A percentile compares a stretch with the other conserved stretches of the same genome.
These are phyloP conservation scores for Cancer borealis DNA, from an alignment of 2,888 invertebrate genomes.

Conservation along the genomic window DNA sequence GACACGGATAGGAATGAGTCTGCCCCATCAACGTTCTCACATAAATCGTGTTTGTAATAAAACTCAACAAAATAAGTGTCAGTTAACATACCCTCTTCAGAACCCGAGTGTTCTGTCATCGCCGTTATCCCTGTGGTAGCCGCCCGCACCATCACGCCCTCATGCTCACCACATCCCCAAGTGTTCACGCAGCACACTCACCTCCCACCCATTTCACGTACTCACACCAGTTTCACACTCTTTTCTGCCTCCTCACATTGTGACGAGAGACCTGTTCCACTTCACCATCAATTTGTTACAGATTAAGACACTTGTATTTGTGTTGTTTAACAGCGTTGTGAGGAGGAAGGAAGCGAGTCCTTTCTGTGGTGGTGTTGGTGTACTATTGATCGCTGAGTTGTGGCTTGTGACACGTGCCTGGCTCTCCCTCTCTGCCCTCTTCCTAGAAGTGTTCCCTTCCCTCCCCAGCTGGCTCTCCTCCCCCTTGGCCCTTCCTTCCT, in stretches of 20 bases:
- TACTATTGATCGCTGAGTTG: slow-evolving; percentile 22
- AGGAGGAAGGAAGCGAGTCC: slow-evolving; percentile 18
- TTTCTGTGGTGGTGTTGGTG: not conserved
- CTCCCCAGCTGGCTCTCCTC: not conserved
- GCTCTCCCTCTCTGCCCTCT: not conserved
- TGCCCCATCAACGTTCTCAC: not conserved
- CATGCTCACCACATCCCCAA: not conserved
- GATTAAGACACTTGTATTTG: not conserved
- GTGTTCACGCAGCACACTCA: not conserved
- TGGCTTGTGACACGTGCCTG: slow-evolving; percentile 32
- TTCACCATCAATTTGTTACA: not conserved
- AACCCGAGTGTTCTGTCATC: slow-evolving; percentile 61
- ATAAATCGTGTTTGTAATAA: not conserved
- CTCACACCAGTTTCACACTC: not conserved
- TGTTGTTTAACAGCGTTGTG: not conserved
- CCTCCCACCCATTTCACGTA: not conserved
- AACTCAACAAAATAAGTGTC: not conserved
- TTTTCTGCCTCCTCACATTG: not conserved
- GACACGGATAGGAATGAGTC: not conserved
- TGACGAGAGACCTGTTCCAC: not conserved
- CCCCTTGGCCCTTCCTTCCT: not conserved
- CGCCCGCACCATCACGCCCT: slow-evolving; percentile 60
- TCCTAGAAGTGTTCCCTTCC: not conserved
- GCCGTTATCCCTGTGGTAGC: slow-evolving; percentile 39
- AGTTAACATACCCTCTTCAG: slow-evolving; percentile 59